Conservation (phyloP, 2,888 invertebrate genomes). For the Drosophila mimica region DNA sequence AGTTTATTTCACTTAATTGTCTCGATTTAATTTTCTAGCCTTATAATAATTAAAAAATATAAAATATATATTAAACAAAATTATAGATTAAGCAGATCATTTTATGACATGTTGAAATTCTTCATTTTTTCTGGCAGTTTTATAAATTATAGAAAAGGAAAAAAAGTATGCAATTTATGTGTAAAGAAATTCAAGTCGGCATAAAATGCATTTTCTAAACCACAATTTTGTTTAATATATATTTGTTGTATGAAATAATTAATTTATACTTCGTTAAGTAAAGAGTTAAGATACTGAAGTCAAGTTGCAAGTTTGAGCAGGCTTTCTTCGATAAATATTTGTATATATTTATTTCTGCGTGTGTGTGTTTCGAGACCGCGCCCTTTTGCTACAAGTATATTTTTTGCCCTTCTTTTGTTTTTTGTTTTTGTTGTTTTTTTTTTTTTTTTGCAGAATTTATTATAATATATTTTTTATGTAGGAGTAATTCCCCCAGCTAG, state of each 20-base stretch:
- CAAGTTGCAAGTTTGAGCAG: background rate
- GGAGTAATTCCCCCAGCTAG: conserved; percentile 37
- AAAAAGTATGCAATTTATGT: background rate
- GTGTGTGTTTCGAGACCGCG: conserved; percentile 27
- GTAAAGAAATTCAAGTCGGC: background rate
- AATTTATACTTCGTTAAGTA: background rate
- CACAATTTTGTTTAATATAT: background rate
- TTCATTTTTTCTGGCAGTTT: too few species aligned
- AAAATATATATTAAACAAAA: background rate
- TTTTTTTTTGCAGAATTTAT: conserved; percentile 33
- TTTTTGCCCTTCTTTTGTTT: conserved; percentile 9
- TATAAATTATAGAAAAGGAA: background rate
- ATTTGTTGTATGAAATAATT: background rate
- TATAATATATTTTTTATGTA: conserved; percentile 49
- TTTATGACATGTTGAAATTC: background rate
- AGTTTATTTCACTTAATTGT: too few species aligned
- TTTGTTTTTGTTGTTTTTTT: background rate
- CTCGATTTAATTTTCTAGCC: background rate
- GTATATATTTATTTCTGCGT: background rate
- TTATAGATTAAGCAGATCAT: background rate
- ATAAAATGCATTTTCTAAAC: background rate
- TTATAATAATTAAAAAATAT: background rate
- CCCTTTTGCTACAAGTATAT: conserved; percentile 41
- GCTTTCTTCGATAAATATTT: background rate
- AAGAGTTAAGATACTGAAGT: background rate